Evolutionary conservation across 64 coral and sea anemone genomes (phyloP).

Genomic region (Pocillopora verrucosa): DNA sequence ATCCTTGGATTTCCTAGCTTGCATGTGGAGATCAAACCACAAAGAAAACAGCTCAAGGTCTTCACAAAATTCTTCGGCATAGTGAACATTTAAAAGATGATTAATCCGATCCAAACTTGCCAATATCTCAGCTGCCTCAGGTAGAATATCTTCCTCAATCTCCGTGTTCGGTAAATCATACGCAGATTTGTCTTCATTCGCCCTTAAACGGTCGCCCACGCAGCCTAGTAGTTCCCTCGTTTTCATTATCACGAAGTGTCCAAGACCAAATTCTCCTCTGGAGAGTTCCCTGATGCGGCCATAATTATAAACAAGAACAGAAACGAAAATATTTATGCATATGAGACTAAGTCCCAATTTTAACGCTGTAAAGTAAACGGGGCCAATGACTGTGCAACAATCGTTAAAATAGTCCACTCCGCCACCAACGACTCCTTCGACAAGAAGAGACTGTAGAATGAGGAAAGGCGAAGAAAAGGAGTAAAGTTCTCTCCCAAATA

Average conservation of each 20-base stretch:
- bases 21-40: not conserved
- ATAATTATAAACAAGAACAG: slow-evolving; percentile 44
- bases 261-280: not conserved
- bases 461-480: not conserved
- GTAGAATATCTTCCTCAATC: not conserved
- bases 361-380: slow-evolving; percentile 5
- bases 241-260: slow-evolving; percentile 31
- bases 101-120: not conserved
- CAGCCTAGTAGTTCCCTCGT: slow-evolving; percentile 18
- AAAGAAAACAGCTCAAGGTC: not conserved
- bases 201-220: not conserved
- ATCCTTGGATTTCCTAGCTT: not conserved
- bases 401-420: not conserved
- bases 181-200: not conserved
- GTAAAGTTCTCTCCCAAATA: slow-evolving; percentile 16
- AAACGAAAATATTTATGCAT: slow-evolving; percentile 37
- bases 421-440: slow-evolving; percentile 3
- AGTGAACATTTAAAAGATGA: not conserved
- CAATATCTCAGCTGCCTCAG: not conserved
- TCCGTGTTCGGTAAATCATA: not conserved
- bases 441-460: slow-evolving; percentile 2
- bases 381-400: not conserved
- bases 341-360: not conserved
- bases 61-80: slow-evolving; percentile 12
- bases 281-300: not conserved